Evolutionary conservation across 2,113 vertebrate genomes (phyloP).

Genomic region (Odontophorus gujanensis): DNA sequence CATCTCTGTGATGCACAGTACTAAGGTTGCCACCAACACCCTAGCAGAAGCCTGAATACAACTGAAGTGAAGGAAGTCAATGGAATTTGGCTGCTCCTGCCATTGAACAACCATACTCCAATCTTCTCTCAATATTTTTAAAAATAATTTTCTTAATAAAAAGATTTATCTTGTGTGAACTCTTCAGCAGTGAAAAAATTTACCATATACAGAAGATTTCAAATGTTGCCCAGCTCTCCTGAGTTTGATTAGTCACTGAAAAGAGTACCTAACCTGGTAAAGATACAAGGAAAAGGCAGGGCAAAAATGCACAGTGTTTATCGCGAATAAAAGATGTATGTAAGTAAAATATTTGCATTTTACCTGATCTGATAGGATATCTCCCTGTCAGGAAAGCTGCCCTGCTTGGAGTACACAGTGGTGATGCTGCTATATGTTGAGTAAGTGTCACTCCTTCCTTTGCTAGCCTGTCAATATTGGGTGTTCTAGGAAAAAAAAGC

Average conservation of each 20-base stretch:
- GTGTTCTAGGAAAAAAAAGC: constrained; percentile 77
- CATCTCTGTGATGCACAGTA: neutral
- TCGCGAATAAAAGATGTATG: neutral
- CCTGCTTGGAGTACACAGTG: constrained; percentile 90
- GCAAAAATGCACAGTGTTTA: neutral
- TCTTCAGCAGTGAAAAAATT: neutral
- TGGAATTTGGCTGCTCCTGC: neutral
- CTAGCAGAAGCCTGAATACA: neutral
- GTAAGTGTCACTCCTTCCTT: constrained; percentile 84
- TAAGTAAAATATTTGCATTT: neutral
- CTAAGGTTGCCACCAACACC: neutral
- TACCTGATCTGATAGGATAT: constrained; percentile 90
- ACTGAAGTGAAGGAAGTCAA: neutral
- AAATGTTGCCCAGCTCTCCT: neutral
- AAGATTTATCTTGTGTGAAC: neutral
- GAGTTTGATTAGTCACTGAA: neutral
- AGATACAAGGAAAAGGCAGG: neutral
- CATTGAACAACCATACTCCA: neutral
- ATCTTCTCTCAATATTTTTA: neutral
- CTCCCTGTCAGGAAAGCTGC: constrained; percentile 91
- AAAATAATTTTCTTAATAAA: neutral
- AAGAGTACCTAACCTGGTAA: neutral
- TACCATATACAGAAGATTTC: neutral
- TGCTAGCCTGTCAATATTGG: constrained; percentile 86
- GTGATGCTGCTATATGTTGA: constrained; percentile 87